phyloP scores from a whole-genome alignment of 2,113 vertebrate genomes.

The Tragulus kanchil region DNA sequence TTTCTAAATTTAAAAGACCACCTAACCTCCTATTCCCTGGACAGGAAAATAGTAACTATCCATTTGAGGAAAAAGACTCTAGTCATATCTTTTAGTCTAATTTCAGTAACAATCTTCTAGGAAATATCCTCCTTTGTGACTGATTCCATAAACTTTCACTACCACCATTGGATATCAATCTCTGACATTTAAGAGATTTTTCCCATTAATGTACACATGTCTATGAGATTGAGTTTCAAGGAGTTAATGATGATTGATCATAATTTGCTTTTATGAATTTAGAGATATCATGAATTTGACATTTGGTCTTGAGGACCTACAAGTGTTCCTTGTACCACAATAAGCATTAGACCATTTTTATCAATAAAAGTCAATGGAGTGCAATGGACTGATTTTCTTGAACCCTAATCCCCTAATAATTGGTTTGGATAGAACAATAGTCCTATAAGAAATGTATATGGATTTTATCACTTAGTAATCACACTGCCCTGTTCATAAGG shows the following conservation, averaged over 20 bases:
- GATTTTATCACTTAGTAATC: background rate
- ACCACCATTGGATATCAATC: background rate
- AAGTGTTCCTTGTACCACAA: background rate
- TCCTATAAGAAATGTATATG: background rate
- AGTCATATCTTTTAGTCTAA: background rate
- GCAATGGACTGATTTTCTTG: background rate
- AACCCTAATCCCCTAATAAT: background rate
- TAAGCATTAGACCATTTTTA: background rate
- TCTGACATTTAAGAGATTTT: background rate
- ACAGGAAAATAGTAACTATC: background rate
- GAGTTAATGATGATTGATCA: background rate
- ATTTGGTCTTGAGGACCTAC: background rate
- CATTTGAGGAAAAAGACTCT: background rate
- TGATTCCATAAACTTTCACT: background rate
- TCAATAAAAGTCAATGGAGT: background rate
- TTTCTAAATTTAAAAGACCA: background rate
- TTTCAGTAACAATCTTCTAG: background rate
- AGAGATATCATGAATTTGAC: background rate
- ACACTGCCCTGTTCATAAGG: background rate
- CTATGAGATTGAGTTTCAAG: background rate
- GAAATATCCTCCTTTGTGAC: background rate
- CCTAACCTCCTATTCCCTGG: background rate
- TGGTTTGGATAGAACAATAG: background rate
- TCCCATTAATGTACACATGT: background rate
- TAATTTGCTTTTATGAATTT: background rate